These are phyloP conservation scores for Malurus alboscapulatus DNA, from an alignment of 2,113 vertebrate genomes.

Conservation along the genomic window DNA sequence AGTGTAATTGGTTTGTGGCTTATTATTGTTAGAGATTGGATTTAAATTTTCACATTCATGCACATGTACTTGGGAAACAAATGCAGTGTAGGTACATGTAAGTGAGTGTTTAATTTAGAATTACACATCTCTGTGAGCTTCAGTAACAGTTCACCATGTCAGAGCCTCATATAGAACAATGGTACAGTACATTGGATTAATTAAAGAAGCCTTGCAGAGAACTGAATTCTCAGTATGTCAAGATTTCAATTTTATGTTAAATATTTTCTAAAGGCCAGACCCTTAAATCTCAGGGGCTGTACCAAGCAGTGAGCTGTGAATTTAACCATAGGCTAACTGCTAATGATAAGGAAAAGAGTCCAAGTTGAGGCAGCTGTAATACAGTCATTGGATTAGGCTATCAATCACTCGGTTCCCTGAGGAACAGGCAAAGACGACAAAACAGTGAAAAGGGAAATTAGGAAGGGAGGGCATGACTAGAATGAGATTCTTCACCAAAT, in stretches of 20 bases:
- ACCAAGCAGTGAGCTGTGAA: constrained; percentile 88
- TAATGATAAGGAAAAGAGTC: constrained; percentile 89
- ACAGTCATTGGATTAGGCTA: constrained; percentile 88
- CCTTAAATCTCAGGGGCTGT: constrained; percentile 90
- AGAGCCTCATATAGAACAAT: constrained; percentile 72
- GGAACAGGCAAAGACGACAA: constrained; percentile 80
- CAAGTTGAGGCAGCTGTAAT: constrained; percentile 82
- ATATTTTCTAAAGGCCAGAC: constrained; percentile 92
- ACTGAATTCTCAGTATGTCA: constrained; percentile 85
- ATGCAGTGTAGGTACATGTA: constrained; percentile 58
- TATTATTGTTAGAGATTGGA: constrained; percentile 54
- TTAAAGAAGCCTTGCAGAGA: constrained; percentile 83
- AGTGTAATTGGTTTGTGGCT: constrained; percentile 49
- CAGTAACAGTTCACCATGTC: constrained; percentile 75
- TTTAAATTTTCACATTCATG: constrained; percentile 69
- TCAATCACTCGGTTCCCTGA: constrained; percentile 83
- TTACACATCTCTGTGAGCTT: constrained; percentile 76
- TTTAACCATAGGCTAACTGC: constrained; percentile 90
- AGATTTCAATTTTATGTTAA: constrained; percentile 92
- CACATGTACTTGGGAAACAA: constrained; percentile 39
- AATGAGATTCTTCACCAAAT: constrained; percentile 78
- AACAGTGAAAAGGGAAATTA: constrained; percentile 83
- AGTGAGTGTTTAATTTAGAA: constrained; percentile 77
- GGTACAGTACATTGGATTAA: constrained; percentile 84
- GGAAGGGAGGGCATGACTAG: constrained; percentile 78